phyloP scores from a whole-genome alignment of 1,140 invertebrate genomes.

The Cotesia glomerata region DNA sequence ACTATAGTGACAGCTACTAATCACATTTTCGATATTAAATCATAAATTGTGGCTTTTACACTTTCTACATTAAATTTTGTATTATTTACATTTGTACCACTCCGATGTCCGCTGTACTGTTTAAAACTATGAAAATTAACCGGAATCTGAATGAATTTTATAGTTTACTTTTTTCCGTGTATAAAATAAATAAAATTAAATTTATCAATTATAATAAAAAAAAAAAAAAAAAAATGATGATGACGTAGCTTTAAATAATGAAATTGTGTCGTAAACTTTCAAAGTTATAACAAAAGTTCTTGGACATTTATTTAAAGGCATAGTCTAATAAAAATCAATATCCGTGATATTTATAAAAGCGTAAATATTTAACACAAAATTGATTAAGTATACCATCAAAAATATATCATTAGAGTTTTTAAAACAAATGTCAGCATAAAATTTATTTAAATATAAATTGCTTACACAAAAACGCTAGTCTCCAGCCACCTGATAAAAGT shows the following conservation, averaged over 20 bases:
- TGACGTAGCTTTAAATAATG: not conserved
- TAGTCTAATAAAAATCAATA: not conserved
- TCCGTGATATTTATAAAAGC: no score
- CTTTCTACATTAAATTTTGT: no score
- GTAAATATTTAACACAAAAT: not conserved
- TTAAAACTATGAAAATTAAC: no score
- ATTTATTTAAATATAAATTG: not conserved
- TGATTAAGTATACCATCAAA: not conserved
- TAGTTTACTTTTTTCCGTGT: no score
- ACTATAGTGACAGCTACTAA: no score
- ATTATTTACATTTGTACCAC: no score
- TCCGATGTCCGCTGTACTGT: no score
- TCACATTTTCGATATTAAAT: no score
- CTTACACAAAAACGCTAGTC: conserved; percentile 81
- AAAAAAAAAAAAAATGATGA: no score
- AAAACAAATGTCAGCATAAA: not conserved
- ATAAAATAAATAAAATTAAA: no score
- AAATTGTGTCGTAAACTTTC: not conserved
- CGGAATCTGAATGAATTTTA: no score
- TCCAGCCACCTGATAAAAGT: conserved; percentile 64
- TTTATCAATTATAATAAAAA: not conserved
- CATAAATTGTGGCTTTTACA: no score
- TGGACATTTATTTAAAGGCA: not conserved
- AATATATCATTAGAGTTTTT: not conserved
- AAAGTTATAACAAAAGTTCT: not conserved